Evolutionary conservation across 30 jellyfish, hydroid and myxozoan genomes (phyloP), one percentile per base, ranked within the genome.

Genomic region (Mastigias papua): DNA sequence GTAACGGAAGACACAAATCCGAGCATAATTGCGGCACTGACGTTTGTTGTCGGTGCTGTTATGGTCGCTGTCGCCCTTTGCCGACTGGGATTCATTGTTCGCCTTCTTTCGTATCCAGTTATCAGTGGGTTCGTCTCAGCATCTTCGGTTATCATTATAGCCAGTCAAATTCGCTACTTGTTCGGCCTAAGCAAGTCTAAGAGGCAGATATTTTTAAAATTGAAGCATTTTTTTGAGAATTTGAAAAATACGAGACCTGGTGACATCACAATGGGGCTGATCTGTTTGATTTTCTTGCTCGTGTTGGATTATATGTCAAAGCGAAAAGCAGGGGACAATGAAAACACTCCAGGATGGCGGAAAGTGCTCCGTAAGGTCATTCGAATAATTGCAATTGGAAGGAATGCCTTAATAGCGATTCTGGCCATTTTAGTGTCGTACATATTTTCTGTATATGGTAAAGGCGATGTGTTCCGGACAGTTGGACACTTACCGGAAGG

Each of bases 81-180:
- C 60, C 80, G 95, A 23, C 94, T 94, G 0, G 98, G 97, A 0
- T 84, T 84, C 67, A 77, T 94, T 50, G 93, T 94, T 25, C 91
- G 90, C 27, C 89, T 88, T 67, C 29, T 94, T 31, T 84, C 98
- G 64, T 60, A 35, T 89, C 94, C 96, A 22, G 98, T 94, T 57
- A 80, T 88, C 73, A 79, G 97, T 76, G 98, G 94, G 11, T 94
- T 94, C 88, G 94, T 94, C 0, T 89, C 98, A n/a, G 97, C 98
- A 3, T 85, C 97, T 66, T 88, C 98, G 34, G 62, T 94, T 15
- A 73, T 80, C 48, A 89, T 89, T 32, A 34, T 92, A 2, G 68
- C 66, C 29, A 77, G 94, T 35, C 98, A 94, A 71, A 89, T 94
- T 30, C 81, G 84, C 54, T 89, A 66, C 29, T 71, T 94, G 79